A percentile compares a stretch with the other conserved stretches of the same genome.
Conservation (phyloP, 2,797 vertebrate genomes). For the Ambastaia sidthimunki region DNA sequence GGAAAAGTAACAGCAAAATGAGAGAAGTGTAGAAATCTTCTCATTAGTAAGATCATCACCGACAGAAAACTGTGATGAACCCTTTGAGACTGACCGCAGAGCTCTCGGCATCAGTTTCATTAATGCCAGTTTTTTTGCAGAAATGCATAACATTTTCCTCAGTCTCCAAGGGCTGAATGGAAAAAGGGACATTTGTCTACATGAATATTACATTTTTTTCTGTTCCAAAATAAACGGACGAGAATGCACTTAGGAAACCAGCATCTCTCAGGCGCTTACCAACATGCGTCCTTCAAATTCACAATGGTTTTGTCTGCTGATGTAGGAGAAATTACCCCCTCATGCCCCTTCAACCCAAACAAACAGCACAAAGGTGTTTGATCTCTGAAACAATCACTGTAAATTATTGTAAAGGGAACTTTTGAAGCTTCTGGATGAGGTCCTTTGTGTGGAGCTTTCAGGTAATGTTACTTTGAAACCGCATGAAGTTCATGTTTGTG, state of each 20-base stretch:
- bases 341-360: constrained; percentile 33
- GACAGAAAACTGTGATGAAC: constrained; percentile 14
- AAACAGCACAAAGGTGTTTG: constrained; percentile 57
- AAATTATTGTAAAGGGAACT: constrained; percentile 51
- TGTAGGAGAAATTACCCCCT: constrained; percentile 49
- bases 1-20: constrained; percentile 4
- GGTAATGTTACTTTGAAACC: constrained; percentile 51
- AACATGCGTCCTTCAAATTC: constrained; percentile 57
- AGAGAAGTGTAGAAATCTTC: constrained; percentile 27
- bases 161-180: constrained; percentile 54
- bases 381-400: constrained; percentile 49
- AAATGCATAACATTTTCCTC: constrained; percentile 58
- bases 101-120: constrained; percentile 32
- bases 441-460: constrained; percentile 30
- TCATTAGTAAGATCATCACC: constrained; percentile 43
- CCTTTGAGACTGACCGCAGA: neutral
- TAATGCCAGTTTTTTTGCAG: constrained; percentile 43
- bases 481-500: constrained; percentile 49
- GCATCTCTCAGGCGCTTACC: constrained; percentile 58
- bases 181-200: constrained; percentile 74
- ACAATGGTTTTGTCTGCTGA: constrained; percentile 49
- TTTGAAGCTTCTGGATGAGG: constrained; percentile 43
- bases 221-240: constrained; percentile 70
- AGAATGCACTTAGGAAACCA: constrained; percentile 73
- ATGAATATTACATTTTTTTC: constrained; percentile 73